A percentile compares a stretch with the other conserved stretches of the same genome.
phyloP scores from a whole-genome alignment of 1,140 invertebrate genomes.

The Medauroidea extradentata region DNA sequence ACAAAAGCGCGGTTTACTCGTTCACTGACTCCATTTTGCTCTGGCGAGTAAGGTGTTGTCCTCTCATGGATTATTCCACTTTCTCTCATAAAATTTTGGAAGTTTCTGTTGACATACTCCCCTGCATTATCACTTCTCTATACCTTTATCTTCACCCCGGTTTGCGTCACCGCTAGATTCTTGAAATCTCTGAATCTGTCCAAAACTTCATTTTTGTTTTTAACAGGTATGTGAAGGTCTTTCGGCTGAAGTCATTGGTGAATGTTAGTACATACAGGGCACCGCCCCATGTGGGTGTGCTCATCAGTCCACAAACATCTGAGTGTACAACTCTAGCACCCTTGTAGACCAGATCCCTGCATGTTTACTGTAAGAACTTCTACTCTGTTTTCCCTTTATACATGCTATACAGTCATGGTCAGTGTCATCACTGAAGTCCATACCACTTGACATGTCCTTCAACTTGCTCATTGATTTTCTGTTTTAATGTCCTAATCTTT shows the following conservation, averaged over 20 bases:
- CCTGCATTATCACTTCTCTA: slow-evolving; percentile 39
- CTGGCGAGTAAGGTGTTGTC: slow-evolving; percentile 44
- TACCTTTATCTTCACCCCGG: slow-evolving; percentile 28
- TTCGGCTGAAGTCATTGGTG: slow-evolving; percentile 37
- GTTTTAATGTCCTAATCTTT: slow-evolving; percentile 20
- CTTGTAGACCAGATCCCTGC: slow-evolving; percentile 30
- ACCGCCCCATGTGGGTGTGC: slow-evolving; percentile 19
- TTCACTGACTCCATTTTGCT: slow-evolving; percentile 49
- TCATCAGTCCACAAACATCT: slow-evolving; percentile 44
- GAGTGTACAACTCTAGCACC: slow-evolving; percentile 42
- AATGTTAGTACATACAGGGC: slow-evolving; percentile 41
- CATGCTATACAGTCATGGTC: slow-evolving; percentile 29
- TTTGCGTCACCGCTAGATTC: slow-evolving; percentile 25
- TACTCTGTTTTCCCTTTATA: slow-evolving; percentile 28
- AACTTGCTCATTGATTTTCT: neutral
- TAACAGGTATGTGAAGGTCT: slow-evolving; percentile 39
- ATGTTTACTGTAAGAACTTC: slow-evolving; percentile 19
- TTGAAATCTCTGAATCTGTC: slow-evolving; percentile 33
- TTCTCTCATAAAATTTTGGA: slow-evolving; percentile 15
- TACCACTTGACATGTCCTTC: slow-evolving; percentile 10
- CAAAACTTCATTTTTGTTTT: slow-evolving; percentile 39
- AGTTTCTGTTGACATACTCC: slow-evolving; percentile 11
- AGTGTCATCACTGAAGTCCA: slow-evolving; percentile 1
- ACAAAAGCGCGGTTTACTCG: slow-evolving; percentile 44
- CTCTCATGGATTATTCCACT: slow-evolving; percentile 46